These are phyloP conservation scores for Oconnorella tubifera DNA, from an alignment of 2,888 invertebrate genomes.

Conservation along the genomic window DNA sequence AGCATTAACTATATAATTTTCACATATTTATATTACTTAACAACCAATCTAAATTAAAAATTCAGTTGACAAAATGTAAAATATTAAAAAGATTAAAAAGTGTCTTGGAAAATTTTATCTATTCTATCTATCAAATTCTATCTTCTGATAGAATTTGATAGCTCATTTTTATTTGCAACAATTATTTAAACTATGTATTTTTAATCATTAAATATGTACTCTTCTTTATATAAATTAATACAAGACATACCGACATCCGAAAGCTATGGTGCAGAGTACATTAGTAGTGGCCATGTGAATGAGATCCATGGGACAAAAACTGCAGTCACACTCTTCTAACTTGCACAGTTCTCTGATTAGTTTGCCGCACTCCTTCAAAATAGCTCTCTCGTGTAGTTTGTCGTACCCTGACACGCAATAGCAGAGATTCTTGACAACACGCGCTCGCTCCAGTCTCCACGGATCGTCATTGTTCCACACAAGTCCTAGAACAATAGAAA, in stretches of 20 bases:
- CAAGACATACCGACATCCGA: slow-evolving; percentile 15
- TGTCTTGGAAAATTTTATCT: no score
- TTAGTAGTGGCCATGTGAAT: slow-evolving; percentile 8
- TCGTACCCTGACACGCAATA: background rate
- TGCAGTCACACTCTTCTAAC: slow-evolving; percentile 2
- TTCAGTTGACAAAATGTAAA: no score
- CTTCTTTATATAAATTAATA: no score
- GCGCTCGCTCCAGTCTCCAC: slow-evolving; percentile 2
- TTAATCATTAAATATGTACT: no score
- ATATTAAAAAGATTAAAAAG: no score
- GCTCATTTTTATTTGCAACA: no score
- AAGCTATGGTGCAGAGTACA: slow-evolving; percentile 1
- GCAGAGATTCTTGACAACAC: background rate
- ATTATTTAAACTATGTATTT: no score
- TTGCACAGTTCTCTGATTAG: slow-evolving; percentile 7
- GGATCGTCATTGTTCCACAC: slow-evolving; percentile 7
- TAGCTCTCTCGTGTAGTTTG: background rate
- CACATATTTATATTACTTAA: no score
- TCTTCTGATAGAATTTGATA: no score
- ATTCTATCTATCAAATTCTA: no score
- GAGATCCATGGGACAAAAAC: slow-evolving; percentile 4
- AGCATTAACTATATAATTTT: no score
- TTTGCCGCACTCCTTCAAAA: slow-evolving; percentile 3
- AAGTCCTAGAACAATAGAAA: slow-evolving; percentile 4
- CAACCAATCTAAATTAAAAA: no score